Conservation (phyloP, 2,113 vertebrate genomes). For the Poecile atricapillus region DNA sequence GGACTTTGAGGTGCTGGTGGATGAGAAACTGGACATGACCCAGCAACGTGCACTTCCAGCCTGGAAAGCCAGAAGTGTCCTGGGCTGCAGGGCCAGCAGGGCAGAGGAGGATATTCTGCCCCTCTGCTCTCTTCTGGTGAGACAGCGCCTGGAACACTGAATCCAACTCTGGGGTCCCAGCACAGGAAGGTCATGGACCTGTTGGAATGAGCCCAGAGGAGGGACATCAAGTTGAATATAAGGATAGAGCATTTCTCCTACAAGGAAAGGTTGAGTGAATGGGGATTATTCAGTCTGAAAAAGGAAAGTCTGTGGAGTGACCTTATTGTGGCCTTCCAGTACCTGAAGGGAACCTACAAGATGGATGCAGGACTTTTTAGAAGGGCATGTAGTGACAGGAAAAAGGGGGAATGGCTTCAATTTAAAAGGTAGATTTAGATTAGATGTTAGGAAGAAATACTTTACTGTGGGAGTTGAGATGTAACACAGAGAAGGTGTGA, state of each 20-base stretch:
- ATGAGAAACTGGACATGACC: not conserved
- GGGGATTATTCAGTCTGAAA: not conserved
- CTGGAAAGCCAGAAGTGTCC: not conserved
- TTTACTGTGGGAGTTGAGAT: not conserved
- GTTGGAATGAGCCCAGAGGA: not conserved
- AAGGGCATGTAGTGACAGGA: not conserved
- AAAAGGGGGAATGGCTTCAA: not conserved
- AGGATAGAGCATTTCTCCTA: not conserved
- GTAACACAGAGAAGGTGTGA: not conserved
- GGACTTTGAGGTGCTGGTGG: not conserved
- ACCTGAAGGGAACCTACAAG: not conserved
- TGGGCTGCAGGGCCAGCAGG: not conserved
- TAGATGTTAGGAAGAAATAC: not conserved
- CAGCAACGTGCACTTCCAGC: not conserved
- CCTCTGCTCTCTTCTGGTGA: not conserved
- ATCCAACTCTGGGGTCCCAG: not conserved
- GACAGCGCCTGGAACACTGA: not conserved
- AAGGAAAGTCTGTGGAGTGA: not conserved
- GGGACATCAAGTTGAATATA: too few relatives aligned
- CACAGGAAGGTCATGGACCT: not conserved
- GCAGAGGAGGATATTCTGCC: not conserved
- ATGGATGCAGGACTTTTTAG: not conserved
- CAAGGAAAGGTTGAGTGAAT: not conserved
- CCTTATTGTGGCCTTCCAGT: accelerated
- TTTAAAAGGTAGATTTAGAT: not conserved